A percentile compares a stretch with the other conserved stretches of the same genome.
phyloP scores from a whole-genome alignment of 1,140 invertebrate species.

The Drosophila mojavensis region DNA sequence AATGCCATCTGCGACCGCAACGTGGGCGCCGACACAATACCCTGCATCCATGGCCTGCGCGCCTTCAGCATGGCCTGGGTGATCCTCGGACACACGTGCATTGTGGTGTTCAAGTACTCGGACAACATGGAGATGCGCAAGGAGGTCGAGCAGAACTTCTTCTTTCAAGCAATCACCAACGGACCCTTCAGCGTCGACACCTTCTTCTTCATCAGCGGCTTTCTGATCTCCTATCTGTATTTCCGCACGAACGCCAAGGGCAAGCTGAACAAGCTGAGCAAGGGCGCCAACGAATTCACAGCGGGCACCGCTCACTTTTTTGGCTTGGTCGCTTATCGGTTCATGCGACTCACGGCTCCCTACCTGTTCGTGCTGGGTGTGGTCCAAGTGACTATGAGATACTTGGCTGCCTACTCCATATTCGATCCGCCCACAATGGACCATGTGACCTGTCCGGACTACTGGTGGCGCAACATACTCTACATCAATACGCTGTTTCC shows the following conservation, averaged over 20 bases:
- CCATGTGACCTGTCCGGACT: conserved; percentile 91
- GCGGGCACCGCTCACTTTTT: conserved; percentile 90
- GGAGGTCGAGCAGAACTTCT: conserved; percentile 91
- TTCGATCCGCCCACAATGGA: conserved; percentile 92
- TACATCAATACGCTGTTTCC: conserved; percentile 94
- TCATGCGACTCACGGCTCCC: conserved; percentile 92
- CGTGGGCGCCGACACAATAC: conserved; percentile 92
- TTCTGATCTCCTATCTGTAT: conserved; percentile 93
- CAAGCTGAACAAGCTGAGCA: conserved; percentile 89
- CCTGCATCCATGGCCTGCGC: conserved; percentile 92
- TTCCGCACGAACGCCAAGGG: conserved; percentile 92
- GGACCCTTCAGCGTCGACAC: conserved; percentile 96
- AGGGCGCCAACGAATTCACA: conserved; percentile 88
- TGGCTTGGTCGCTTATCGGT: conserved; percentile 91
- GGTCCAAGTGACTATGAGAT: conserved; percentile 92
- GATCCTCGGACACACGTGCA: conserved; percentile 95
- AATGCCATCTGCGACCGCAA: conserved; percentile 90
- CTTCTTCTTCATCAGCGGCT: conserved; percentile 93
- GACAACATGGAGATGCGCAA: conserved; percentile 92
- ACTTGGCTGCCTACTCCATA: conserved; percentile 91
- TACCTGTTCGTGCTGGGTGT: conserved; percentile 93
- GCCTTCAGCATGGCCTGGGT: conserved; percentile 97
- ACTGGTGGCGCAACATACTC: conserved; percentile 94
- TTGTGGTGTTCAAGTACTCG: conserved; percentile 92
- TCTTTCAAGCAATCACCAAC: conserved; percentile 93